Evolutionary conservation across 1,140 invertebrate genomes (phyloP).

Genomic region (Lucilia sericata): DNA sequence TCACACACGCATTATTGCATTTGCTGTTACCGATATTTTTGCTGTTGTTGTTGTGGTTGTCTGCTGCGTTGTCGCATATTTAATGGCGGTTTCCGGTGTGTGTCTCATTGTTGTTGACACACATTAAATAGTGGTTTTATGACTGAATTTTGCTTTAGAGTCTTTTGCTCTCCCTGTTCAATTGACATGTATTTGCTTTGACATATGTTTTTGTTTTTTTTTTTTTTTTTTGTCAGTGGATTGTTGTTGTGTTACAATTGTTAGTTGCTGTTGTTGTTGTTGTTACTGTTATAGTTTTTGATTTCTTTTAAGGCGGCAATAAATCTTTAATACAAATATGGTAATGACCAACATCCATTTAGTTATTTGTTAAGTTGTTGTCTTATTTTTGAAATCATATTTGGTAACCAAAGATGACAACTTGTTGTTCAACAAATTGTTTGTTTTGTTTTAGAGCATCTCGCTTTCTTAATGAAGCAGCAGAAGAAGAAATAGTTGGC

Average conservation of each 20-base stretch:
- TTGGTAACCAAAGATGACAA: too few species aligned
- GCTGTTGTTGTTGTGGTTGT: neutral
- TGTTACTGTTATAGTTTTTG: too few species aligned
- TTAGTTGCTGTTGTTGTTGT: too few species aligned
- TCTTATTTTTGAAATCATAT: too few species aligned
- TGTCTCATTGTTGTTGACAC: constrained; percentile 1
- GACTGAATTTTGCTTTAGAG: too few species aligned
- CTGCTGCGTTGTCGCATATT: neutral
- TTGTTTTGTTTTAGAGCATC: too few species aligned
- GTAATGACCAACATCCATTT: neutral
- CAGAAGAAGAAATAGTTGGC: too few species aligned
- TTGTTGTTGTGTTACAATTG: neutral
- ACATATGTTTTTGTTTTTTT: neutral
- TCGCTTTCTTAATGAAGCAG: too few species aligned
- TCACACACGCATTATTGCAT: neutral
- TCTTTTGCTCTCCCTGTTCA: too few species aligned
- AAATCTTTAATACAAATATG: neutral
- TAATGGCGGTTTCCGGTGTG: constrained; percentile 31
- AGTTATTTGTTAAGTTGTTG: too few species aligned
- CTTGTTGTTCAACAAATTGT: too few species aligned
- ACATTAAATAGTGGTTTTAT: constrained; percentile 1
- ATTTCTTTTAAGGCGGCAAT: neutral
- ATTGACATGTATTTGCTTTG: neutral
- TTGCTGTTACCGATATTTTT: too few species aligned
- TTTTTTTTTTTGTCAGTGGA: neutral